Evolutionary conservation across 2,113 vertebrate species (phyloP).

Genomic region (Ciconia boyciana): DNA sequence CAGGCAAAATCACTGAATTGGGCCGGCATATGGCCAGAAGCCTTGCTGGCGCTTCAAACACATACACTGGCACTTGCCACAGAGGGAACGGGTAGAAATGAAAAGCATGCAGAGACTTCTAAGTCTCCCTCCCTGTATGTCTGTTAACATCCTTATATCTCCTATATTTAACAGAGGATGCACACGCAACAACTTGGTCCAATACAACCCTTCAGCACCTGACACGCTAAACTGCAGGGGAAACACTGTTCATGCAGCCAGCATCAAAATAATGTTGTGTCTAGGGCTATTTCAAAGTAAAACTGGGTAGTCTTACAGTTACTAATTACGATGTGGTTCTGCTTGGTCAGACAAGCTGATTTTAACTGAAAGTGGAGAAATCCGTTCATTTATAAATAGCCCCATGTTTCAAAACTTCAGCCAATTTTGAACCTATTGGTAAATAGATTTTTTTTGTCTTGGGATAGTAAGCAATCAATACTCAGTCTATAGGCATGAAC

Average conservation of each 20-base stretch:
- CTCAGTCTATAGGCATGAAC: neutral
- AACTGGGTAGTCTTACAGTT: neutral
- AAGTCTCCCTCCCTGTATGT: neutral
- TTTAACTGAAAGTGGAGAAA: neutral
- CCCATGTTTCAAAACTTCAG: neutral
- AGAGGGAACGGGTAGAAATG: neutral
- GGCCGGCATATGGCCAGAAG: conserved; percentile 26
- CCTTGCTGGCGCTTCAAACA: neutral
- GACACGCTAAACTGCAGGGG: neutral
- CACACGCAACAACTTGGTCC: neutral
- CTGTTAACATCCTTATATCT: neutral
- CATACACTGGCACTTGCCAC: neutral
- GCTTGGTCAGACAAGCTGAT: neutral
- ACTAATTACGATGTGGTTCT: neutral
- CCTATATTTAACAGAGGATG: neutral
- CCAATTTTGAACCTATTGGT: neutral
- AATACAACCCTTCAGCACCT: neutral
- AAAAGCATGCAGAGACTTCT: neutral
- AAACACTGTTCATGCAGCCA: neutral
- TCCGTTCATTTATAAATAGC: neutral
- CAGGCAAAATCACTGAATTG: neutral
- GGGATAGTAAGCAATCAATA: neutral
- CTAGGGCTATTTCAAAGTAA: neutral
- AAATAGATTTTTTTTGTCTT: neutral
- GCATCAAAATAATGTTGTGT: neutral